Evolutionary conservation across 2,888 invertebrate genomes (phyloP).

Genomic region (Acleris holmiana): DNA sequence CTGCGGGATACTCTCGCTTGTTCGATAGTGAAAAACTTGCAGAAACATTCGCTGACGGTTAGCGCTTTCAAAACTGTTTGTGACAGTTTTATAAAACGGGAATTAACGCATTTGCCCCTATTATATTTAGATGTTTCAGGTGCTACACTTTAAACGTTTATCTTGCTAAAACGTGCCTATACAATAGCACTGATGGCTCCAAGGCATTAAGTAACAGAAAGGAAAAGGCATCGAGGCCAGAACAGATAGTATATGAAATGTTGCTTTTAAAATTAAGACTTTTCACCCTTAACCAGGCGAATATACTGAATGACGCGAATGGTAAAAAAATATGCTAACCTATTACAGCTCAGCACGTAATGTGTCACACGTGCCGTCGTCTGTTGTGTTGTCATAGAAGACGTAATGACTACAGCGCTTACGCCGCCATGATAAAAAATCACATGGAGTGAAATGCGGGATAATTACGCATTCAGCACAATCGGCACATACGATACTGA

Average conservation of each 20-base stretch:
- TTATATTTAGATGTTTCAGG: neutral
- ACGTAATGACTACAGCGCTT: conserved; percentile 21
- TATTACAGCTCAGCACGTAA: neutral
- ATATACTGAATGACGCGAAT: too few relatives aligned
- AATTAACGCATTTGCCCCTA: neutral
- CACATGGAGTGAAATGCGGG: neutral
- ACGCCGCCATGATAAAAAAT: too few relatives aligned
- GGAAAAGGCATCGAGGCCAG: too few relatives aligned
- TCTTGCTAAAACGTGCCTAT: too few relatives aligned
- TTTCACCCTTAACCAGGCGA: too few relatives aligned
- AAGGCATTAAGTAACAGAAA: too few relatives aligned
- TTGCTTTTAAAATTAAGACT: too few relatives aligned
- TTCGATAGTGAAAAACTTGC: conserved; percentile 44
- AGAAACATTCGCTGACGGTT: conserved; percentile 1
- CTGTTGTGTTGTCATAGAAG: conserved; percentile 8
- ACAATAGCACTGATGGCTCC: too few relatives aligned
- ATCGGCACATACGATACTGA: neutral
- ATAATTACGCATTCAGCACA: neutral
- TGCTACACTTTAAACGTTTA: too few relatives aligned
- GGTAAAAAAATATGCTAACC: too few relatives aligned
- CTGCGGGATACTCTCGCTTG: conserved; percentile 43
- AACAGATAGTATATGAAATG: too few relatives aligned
- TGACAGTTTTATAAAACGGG: neutral
- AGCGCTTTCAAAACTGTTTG: conserved; percentile 2
- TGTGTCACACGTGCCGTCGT: neutral